Evolutionary conservation across 2,113 vertebrate species (phyloP).

Genomic region (Synodontis membranacea): DNA sequence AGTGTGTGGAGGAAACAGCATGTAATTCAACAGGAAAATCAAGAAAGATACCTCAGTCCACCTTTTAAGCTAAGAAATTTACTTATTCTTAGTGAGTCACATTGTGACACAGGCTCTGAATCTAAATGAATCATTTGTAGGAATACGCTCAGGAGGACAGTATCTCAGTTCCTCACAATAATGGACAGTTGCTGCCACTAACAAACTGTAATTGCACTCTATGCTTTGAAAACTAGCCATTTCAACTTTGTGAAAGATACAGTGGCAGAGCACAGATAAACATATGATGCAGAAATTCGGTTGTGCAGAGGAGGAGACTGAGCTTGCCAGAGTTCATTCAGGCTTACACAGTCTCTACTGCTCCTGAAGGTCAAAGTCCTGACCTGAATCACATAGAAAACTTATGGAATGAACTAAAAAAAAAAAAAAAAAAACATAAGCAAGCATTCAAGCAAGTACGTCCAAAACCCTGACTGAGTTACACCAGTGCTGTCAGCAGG

Average conservation of each 20-base stretch:
- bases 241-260: not conserved
- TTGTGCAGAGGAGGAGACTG: not conserved
- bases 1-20: slow-evolving; percentile 75
- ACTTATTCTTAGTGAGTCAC: not conserved
- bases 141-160: slow-evolving; percentile 48
- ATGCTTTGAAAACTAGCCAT: not conserved
- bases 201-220: slow-evolving; percentile 78
- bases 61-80: not conserved
- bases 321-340: not conserved
- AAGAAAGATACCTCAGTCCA: slow-evolving; percentile 76
- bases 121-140: not conserved
- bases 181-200: slow-evolving; percentile 76
- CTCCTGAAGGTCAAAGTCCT: not conserved
- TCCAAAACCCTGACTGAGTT: too few species aligned
- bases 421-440: too few species aligned
- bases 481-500: not conserved
- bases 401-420: too few species aligned
- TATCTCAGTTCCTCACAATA: slow-evolving; percentile 72
- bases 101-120: not conserved
- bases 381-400: too few species aligned
- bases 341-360: not conserved
- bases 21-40: slow-evolving; percentile 75
- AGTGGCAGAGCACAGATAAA: not conserved
- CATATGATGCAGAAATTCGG: not conserved
- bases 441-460: too few species aligned